phyloP scores from a whole-genome alignment of 2,888 invertebrate genomes.

The Zygogramma bicolorata region DNA sequence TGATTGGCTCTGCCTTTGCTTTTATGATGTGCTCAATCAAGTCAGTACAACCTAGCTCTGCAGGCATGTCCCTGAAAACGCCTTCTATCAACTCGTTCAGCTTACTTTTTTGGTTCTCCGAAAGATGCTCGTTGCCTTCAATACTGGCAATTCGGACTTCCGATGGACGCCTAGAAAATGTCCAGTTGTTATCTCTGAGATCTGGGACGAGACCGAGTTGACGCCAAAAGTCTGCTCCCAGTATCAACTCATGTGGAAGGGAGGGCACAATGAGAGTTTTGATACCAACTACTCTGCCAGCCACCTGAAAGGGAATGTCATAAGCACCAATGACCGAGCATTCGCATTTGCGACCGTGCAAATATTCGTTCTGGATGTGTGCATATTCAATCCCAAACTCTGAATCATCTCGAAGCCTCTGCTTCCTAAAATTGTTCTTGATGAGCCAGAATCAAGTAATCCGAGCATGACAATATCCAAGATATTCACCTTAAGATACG shows the following conservation, averaged over 20 bases:
- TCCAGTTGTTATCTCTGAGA: slow-evolving; percentile 14
- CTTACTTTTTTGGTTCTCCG: too few relatives aligned
- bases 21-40: slow-evolving; percentile 25
- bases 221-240: slow-evolving; percentile 30
- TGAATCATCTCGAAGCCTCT: not conserved
- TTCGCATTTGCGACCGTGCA: not conserved
- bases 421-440: not conserved
- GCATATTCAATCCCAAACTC: not conserved
- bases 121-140: not conserved
- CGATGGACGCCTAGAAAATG: not conserved
- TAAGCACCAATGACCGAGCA: not conserved
- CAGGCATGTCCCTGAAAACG: slow-evolving; percentile 14
- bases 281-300: not conserved
- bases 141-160: not conserved
- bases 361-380: not conserved
- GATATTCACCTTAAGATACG: too few relatives aligned
- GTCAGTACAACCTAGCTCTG: slow-evolving; percentile 20
- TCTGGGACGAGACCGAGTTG: slow-evolving; percentile 34
- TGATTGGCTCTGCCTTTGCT: slow-evolving; percentile 24
- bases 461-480: not conserved
- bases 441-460: not conserved
- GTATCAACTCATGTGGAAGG: slow-evolving; percentile 23
- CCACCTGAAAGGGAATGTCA: not conserved
- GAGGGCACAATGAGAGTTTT: slow-evolving; percentile 21
- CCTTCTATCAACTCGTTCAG: slow-evolving; percentile 14